Base-by-base conservation (phyloP, 2,113 vertebrate species). In the Apistogramma diplotaenia region DNA sequence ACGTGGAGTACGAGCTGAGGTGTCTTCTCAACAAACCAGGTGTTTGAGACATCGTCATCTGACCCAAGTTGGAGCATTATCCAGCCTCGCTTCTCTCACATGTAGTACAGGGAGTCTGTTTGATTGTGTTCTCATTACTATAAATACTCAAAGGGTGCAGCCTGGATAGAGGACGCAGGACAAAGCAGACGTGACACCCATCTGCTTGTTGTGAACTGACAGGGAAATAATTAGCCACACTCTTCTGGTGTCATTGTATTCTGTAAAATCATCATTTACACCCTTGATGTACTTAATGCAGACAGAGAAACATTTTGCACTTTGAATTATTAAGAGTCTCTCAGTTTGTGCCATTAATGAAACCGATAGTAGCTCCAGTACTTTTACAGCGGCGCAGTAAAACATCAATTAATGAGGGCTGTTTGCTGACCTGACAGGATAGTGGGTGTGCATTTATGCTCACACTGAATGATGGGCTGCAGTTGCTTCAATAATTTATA, bases 11-110 rank as follows among this genome's bases (percentile, higher is more conserved):
- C 1, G 97, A 99, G 84, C 95, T 99, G n/a, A 94, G 98, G 15
- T 99, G 98, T 92, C 97, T 99, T 12, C 96, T 99, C 86, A 99
- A 99, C 89, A 99, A 99, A 89, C 98, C 98, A 78, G 98, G 98
- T 99, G 83, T 85, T 55, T 70, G n/a, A 79, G 23, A 27, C 18
- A 27, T 27, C 12, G 18, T 10, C 3, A 19, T 60, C 4, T 5
- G 13, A 70, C 8, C 23, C 27, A 18, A 9, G 9, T 70, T 29
- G 18, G 40, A 49, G 19, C 2, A 1, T 49, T 70, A 29, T 70
- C 23, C 40, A 49, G 40, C 19, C 23, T 70, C n/a, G 15, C 37
- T 2, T 43, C 43, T 25, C 8, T 67, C 37, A 67, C 8, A 11
- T 27, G 23, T 2, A 21, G 2, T 29, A 29, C 3, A 19, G 23